Base-by-base conservation (phyloP, 2,888 invertebrate genomes). In the Morpho helenor region DNA sequence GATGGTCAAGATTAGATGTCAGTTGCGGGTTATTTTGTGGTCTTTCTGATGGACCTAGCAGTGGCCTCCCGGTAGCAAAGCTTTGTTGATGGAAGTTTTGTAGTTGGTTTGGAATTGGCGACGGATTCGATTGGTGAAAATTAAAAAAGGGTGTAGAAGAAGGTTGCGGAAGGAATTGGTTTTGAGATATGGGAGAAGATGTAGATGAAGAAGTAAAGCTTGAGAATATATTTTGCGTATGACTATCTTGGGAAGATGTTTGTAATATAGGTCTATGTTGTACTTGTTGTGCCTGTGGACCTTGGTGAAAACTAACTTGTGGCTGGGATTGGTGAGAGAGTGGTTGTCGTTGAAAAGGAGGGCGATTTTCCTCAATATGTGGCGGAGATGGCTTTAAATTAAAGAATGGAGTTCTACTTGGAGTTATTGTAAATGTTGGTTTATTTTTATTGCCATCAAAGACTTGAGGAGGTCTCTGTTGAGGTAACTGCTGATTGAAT, bases 341-440 rank as follows among this genome's bases (percentile, higher is more conserved):
- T 43, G 75, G 71, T 45, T 77, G 73, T 49, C 77, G 78, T 60
- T 87, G 85, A 73, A 88, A 84, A 43, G 82, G 79, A 40, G 76
- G 80, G n/a, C 85, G 82, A 56, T 82, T 84, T 45, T 83, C 74
- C 69, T 91, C 91, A 61, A 84, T 68, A 39, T 80, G 80, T 7
- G 88, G 90, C 45, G 89, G 90, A 7, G 88, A 86, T 59, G 90
- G 91, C 61, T 87, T 89, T 1, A 88, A 76, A 57, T 90, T 91
- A 57, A 88, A 80, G 75, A 91, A 76, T 62, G 87, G 76, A 71
- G 92, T 65, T 75, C 86, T 72, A 53, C 76, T 87, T 4, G 88
- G 81, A 45, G 75, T 82, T 62, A 69, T 75, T 64, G 72, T 75
- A 76, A 67, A 86, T 60, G 74, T 78, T 69, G 88, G 68, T 72